Conservation (phyloP, 2,888 invertebrate genomes). For the Latheticus oryzae region DNA sequence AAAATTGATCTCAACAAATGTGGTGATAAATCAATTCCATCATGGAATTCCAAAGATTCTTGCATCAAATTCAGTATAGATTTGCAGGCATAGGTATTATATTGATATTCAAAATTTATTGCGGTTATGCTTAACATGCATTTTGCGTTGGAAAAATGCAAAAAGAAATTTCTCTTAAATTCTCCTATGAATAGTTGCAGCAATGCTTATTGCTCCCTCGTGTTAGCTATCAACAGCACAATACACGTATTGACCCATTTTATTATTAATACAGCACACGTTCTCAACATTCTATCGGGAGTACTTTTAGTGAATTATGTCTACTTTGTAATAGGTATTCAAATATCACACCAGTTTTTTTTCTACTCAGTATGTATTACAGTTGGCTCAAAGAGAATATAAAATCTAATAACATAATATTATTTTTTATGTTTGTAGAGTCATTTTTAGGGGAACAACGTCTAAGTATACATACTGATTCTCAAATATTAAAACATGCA, state of each 20-base stretch:
- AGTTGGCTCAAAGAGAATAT: slow-evolving; percentile 6
- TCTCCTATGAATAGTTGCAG: slow-evolving; percentile 28
- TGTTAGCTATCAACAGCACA: slow-evolving; percentile 43
- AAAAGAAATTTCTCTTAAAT: slow-evolving; percentile 5
- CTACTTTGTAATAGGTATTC: slow-evolving; percentile 24
- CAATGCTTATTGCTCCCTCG: slow-evolving; percentile 41
- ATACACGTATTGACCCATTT: slow-evolving; percentile 45
- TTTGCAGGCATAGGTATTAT: too few relatives aligned
- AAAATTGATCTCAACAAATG: too few relatives aligned
- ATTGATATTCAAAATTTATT: too few relatives aligned
- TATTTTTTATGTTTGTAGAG: too few relatives aligned
- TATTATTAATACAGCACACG: slow-evolving; percentile 42
- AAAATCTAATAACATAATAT: too few relatives aligned
- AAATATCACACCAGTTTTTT: slow-evolving; percentile 22
- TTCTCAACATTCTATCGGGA: slow-evolving; percentile 28
- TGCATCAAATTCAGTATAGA: too few relatives aligned
- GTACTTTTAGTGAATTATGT: slow-evolving; percentile 33
- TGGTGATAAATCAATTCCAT: too few relatives aligned
- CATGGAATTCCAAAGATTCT: too few relatives aligned
- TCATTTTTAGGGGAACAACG: too few relatives aligned
- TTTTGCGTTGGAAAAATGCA: background rate
- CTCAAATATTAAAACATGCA: too few relatives aligned
- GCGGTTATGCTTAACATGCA: slow-evolving; percentile 1
- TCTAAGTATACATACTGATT: too few relatives aligned
- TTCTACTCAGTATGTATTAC: slow-evolving; percentile 22